Evolutionary conservation across 2,113 vertebrate species (phyloP), one percentile per base, ranked within the genome.

Genomic region (Hypomesus transpacificus): DNA sequence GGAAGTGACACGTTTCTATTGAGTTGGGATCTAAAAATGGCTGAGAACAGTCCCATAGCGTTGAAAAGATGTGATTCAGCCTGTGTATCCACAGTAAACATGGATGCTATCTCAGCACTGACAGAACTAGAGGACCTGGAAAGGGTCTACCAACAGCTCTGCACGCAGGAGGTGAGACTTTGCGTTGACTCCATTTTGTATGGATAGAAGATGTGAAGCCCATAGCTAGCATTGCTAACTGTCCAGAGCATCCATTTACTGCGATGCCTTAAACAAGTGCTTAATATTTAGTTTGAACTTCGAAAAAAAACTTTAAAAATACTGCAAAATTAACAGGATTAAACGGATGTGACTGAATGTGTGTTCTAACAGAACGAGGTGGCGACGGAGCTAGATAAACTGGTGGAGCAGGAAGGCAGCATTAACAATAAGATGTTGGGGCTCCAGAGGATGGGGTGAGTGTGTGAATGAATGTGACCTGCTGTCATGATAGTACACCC

Each of bases 391-490:
- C 86, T 99, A 71, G 94, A 95, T 71, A 82, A 86, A 46, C 93
- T 98, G 66, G 83, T 98, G 80, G 94, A 94, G 3, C 94, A 98
- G 73, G 94, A 96, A 68, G 91, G 87, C 61, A 84, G 85, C 20
- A 92, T 98, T 70, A 94, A 97, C 82, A 94, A 88, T 73, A 99
- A 99, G 89, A 98, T 99, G 95, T 82, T 94, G 52, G 86, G 92
- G 1, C 89, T 99, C 18, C 96, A 98, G 70, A 94, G 97, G 70
- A 98, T 99, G 93, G 95, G 96, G 96, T 98, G 13, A 91, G 91
- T 87, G 70, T 69, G 22, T 16, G 57, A 34, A 34, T 24, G 9
- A 28, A 14, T 28, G 39, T 50, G 31, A 21, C 31, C 54, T 56
- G 54, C 16, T 17, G 2, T 56, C n/a, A 56, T 20, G 16, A 22